A percentile compares a stretch with the other conserved stretches of the same genome.
phyloP scores from a whole-genome alignment of 2,113 vertebrate species.

The Ictalurus furcatus region DNA sequence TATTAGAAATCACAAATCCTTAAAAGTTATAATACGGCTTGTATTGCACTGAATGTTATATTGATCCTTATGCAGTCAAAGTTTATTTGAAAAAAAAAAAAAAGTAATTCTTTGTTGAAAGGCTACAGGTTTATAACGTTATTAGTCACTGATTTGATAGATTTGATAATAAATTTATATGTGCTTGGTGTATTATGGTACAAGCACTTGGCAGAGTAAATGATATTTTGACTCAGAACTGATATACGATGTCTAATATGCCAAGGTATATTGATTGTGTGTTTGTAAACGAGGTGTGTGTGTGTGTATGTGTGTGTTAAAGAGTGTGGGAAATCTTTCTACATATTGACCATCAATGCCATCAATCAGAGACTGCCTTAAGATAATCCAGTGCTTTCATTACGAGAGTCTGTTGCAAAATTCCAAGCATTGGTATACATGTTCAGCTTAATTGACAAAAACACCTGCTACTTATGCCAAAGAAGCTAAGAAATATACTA shows the following conservation, averaged over 20 bases:
- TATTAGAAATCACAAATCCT: neutral
- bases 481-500: constrained; percentile 18
- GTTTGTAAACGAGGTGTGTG: constrained; percentile 20
- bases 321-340: neutral
- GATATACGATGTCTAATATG: constrained; percentile 21
- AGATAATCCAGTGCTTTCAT: constrained; percentile 26
- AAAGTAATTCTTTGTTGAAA: neutral
- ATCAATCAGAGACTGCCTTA: constrained; percentile 41
- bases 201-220: neutral
- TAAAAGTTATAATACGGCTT: neutral
- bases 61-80: neutral
- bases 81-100: neutral
- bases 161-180: neutral
- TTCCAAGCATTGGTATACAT: neutral
- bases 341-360: constrained; percentile 6
- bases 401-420: neutral
- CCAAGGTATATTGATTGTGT: constrained; percentile 1
- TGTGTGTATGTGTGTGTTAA: constrained; percentile 8
- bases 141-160: neutral
- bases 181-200: neutral
- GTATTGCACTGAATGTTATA: neutral
- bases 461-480: constrained; percentile 36
- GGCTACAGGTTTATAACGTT: neutral
- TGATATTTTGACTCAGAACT: constrained; percentile 1
- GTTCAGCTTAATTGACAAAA: constrained; percentile 18